phyloP scores from a whole-genome alignment of 2,888 invertebrate species.

The Tachystola acroxantha region DNA sequence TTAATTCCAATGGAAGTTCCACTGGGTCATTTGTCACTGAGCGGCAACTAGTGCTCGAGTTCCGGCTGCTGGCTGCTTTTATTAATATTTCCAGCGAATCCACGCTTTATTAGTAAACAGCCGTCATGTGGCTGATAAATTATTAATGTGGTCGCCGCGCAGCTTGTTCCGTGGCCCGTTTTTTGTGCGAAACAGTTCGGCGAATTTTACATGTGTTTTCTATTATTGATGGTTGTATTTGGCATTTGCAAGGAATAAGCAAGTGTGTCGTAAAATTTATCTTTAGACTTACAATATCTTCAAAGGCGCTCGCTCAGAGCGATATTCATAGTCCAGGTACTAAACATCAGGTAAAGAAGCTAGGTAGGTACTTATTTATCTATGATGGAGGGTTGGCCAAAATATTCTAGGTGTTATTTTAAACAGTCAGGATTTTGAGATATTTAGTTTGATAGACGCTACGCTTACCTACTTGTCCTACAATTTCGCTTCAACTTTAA shows the following conservation, averaged over 20 bases:
- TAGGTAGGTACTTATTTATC: no score
- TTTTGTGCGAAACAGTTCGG: constrained; percentile 30
- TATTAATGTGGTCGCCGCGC: constrained; percentile 72
- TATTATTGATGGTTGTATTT: constrained; percentile 10
- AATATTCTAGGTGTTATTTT: no score
- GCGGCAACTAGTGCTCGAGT: constrained; percentile 32
- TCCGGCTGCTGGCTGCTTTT: constrained; percentile 64
- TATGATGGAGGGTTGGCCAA: no score
- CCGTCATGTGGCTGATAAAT: constrained; percentile 77
- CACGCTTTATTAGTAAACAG: constrained; percentile 77
- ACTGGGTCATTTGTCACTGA: constrained; percentile 70
- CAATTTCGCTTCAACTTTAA: no score
- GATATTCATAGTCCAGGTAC: no score
- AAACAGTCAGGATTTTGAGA: no score
- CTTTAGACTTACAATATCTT: no score
- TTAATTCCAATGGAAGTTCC: constrained; percentile 64
- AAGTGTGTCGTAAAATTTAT: background rate
- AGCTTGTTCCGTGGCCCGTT: constrained; percentile 59
- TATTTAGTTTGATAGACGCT: no score
- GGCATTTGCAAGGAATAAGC: background rate
- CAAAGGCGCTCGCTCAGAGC: no score
- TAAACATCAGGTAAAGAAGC: no score
- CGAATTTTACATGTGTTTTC: constrained; percentile 28
- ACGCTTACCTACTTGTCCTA: no score
- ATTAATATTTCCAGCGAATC: constrained; percentile 75